phyloP scores from a whole-genome alignment of 2,113 vertebrate genomes.

The Melanocharis versteri region DNA sequence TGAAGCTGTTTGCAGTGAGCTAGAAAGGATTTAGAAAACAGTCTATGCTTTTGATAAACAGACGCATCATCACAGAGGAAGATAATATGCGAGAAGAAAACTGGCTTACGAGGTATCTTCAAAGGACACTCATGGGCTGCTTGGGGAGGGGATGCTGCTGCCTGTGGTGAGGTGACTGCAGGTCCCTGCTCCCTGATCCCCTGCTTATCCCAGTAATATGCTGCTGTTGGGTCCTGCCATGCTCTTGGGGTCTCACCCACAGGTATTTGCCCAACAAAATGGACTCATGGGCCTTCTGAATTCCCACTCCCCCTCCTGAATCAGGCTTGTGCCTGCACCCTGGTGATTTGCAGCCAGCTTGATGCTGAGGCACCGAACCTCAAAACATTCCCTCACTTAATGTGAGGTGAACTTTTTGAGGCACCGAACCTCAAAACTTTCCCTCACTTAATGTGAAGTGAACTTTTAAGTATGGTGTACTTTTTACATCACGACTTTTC shows the following conservation, averaged over 20 bases:
- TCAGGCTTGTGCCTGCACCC: background rate
- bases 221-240: background rate
- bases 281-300: fast-evolving
- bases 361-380: background rate
- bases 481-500: background rate
- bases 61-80: background rate
- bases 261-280: background rate
- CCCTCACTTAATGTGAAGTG: background rate
- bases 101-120: background rate
- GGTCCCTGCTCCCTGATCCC: background rate
- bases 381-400: background rate
- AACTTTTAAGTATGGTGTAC: background rate
- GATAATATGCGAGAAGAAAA: background rate
- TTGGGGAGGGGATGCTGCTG: background rate
- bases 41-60: background rate
- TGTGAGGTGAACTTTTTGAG: background rate
- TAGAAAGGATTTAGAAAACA: conserved; percentile 8
- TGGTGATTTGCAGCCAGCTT: fast-evolving
- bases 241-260: background rate
- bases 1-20: conserved; percentile 5
- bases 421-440: too few relatives aligned
- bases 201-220: background rate
- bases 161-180: background rate
- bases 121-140: background rate
- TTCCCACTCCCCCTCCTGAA: background rate